Base-by-base conservation (phyloP, 2,888 invertebrate genomes). In the Dasypolia templi region DNA sequence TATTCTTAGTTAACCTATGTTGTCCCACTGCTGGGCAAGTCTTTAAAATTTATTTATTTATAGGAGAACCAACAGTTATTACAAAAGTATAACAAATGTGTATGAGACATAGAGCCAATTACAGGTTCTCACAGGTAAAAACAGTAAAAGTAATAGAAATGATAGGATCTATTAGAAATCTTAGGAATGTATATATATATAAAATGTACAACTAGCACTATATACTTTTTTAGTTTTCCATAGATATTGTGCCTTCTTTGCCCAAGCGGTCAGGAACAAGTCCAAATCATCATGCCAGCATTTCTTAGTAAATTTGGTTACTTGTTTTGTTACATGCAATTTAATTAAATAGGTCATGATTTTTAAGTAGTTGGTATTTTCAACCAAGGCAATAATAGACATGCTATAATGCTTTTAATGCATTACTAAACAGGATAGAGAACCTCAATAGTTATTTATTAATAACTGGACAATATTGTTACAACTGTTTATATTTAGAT, bases 341-440 rank as follows among this genome's bases (percentile, higher is more conserved):
- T 26, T 61, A 26, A 14, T 29, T 29, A 78, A 64, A 42, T 67
- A 81, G 58, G 63, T 68, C 53, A 81, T 14, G 14, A 6, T 51
- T 35, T 26, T 14, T n/a, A 7, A 1, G 2, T 6, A 0, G 3
- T 26, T 35, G 2, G 12, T 46, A 66, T 17, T 39, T 26, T 32
- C 22, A 0, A n/a, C 5, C 2, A 19, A 35, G 1, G 3, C 51
- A 29, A 73, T 0, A 44, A 29, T 42, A 22, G 5, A 22, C 39
- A 53, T 0, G 0, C 1, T 29, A 2, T 19, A 29, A 29, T 29
- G 12, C 42, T 35, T 19, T 14, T 17, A 32, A 22, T 19, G 17
- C 14, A n/a, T 35, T 56, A 61, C 29, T 53, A 51, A 83, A 68
- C 76, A 84, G 84, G 84, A 84, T 59, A 72, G 19, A 62, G 12